Base-by-base conservation (phyloP, 2,113 vertebrate species). In the Centropus bengalensis region DNA sequence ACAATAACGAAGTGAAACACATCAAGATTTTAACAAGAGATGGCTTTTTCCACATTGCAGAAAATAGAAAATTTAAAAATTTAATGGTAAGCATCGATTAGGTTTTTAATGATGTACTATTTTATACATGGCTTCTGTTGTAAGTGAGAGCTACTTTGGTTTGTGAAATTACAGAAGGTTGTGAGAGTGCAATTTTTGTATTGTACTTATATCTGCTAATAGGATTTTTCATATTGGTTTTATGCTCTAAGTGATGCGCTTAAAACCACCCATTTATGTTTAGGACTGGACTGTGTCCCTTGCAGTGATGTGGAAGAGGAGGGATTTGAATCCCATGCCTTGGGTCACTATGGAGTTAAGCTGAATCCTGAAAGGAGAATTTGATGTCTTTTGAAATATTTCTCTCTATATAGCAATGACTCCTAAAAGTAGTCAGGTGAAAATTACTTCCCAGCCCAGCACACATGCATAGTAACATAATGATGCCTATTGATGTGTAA, bases 1-100 rank as follows among this genome's bases (percentile, higher is more conserved):
- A 99, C 97, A 99, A 99, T 98, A 99, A 99, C 6, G 99, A 99
- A 98, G 99, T 99, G 98, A 99, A 99, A 96, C 99, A 99, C 98
- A 99, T 99, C 98, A 99, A 99, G 98, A 99, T 99, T 98, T 98
- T 99, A 98, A 98, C 99, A 96, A 99, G 98, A 98, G 99, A 99
- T 92, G 98, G 98, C 94, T 98, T 98, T 98, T 99, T 99, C 97
- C 98, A 99, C 98, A 99, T 99, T 95, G 98, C 99, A 47, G 99
- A 99, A 98, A 99, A 99, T 97, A 99, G 98, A 98, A 99, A 98
- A 98, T 99, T 99, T 98, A 99, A 98, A 97, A 99, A 98, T 98
- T 98, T 99, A 98, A 98, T 99, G 97, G 99, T 99, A 98, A 99
- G 99, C 97, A 96, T 97, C 78, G 94, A 96, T 97, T 94, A 92